Evolutionary conservation across 2,888 invertebrate species (phyloP), one percentile per base, ranked within the genome.

Genomic region (Eumacrocentrus americanus): DNA sequence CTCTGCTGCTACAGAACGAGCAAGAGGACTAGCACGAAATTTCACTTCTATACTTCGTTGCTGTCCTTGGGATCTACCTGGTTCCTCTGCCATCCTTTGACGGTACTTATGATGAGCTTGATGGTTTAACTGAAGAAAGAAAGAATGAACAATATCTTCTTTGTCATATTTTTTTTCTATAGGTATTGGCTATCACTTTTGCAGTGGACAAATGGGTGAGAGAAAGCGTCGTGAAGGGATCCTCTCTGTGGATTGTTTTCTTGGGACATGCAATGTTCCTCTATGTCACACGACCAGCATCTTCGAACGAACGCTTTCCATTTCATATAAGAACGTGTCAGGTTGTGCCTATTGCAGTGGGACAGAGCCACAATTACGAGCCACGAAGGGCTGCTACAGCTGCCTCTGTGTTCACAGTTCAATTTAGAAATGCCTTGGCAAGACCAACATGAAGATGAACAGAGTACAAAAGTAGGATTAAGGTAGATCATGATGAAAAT

Each of bases 151-250:
- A 53, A 48, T 48, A 22, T 42, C 55, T n/a, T 2, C 34, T 52
- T 62, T n/a, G n/a, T 50, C 37, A 37, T 18, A 3, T 20, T 22
- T 25, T 50, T 35, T 14, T 60, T 6, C 40, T 65, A 58, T 72
- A 89, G 89, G 87, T 96, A 91, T 81, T 91, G 72, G 89, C 92
- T 0, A 92, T 78, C 11, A 78, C 78, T 20, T 57, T 75, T 37
- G 61, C 74, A 44, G 89, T 96, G 63, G 92, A 90, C 70, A 88
- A 90, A 73, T 92, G 91, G 91, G 86, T 91, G 7, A 79, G 91
- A 63, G 90, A 91, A 75, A 91, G 90, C 68, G 86, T 91, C 0
- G 89, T 90, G 5, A 78, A 77, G 58, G 77, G 73, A 53, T 73
- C 70, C 55, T 76, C 71, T 2, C 62, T 78, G 14, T 74, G 71